Conservation (phyloP, 2,113 vertebrate genomes). For the Atrichornis clamosus region DNA sequence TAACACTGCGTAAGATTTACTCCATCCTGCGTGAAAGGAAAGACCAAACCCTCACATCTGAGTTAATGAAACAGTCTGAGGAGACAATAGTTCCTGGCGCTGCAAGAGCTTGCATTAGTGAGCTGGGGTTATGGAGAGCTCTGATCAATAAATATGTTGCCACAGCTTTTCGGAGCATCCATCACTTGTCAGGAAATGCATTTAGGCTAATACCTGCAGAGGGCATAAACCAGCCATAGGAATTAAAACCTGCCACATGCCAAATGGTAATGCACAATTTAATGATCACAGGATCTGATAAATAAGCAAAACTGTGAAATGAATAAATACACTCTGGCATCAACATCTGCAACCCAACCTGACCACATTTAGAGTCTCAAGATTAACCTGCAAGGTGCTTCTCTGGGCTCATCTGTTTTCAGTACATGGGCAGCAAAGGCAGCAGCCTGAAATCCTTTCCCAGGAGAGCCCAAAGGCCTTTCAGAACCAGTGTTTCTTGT, state of each 20-base stretch:
- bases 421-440: background rate
- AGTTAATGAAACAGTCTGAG: conserved; percentile 59
- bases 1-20: conserved; percentile 6
- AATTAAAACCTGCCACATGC: conserved; percentile 60
- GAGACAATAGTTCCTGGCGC: conserved; percentile 57
- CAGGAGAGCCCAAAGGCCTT: background rate
- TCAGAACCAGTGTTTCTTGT: background rate
- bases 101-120: conserved; percentile 28
- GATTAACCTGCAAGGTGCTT: conserved; percentile 36
- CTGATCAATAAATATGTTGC: conserved; percentile 62
- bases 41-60: conserved; percentile 47
- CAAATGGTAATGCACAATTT: conserved; percentile 68
- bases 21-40: conserved; percentile 15
- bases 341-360: conserved; percentile 20
- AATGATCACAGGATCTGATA: conserved; percentile 59
- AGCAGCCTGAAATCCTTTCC: background rate
- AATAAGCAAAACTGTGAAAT: conserved; percentile 63
- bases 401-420: background rate
- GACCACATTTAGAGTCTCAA: background rate
- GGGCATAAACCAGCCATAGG: conserved; percentile 48
- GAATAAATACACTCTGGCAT: conserved; percentile 57
- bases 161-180: conserved; percentile 7
- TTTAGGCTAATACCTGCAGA: conserved; percentile 63
- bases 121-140: conserved; percentile 47
- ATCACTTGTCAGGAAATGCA: conserved; percentile 64